Evolutionary conservation across 1,140 invertebrate genomes (phyloP).

Genomic region (Wiebesia pumilae): DNA sequence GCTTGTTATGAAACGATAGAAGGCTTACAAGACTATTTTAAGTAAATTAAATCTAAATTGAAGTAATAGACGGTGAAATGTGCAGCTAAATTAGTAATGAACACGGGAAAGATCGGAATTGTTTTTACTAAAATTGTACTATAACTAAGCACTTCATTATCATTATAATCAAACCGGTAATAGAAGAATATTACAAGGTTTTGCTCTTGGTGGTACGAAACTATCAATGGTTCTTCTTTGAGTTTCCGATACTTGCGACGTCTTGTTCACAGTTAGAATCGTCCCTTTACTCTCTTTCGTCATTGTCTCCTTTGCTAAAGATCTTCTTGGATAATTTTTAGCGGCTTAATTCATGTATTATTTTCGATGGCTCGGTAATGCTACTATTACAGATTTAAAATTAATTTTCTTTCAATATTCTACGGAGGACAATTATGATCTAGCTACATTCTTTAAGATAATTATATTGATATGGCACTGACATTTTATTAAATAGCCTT

Average conservation of each 20-base stretch:
- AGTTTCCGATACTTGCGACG: constrained; percentile 28
- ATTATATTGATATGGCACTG: not conserved
- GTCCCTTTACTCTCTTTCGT: not conserved
- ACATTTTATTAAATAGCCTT: not conserved
- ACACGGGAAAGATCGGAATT: not conserved
- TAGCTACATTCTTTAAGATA: too few relatives aligned
- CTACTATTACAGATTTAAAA: too few relatives aligned
- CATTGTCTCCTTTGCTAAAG: not conserved
- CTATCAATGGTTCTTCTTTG: not conserved
- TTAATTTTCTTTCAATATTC: too few relatives aligned
- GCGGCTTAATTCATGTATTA: constrained; percentile 30
- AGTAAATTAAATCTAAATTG: not conserved
- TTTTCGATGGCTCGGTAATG: too few relatives aligned
- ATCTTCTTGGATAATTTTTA: constrained; percentile 10
- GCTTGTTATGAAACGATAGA: not conserved
- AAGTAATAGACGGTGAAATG: not conserved
- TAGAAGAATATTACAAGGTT: constrained; percentile 37
- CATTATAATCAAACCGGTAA: constrained; percentile 62
- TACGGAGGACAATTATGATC: too few relatives aligned
- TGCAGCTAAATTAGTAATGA: not conserved
- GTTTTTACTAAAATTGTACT: not conserved
- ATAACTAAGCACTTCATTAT: constrained; percentile 64
- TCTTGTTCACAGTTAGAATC: not conserved
- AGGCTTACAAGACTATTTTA: not conserved
- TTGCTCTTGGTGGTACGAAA: constrained; percentile 56